Conservation (phyloP, 2,888 invertebrate genomes). For the Carterocephalus palaemon region DNA sequence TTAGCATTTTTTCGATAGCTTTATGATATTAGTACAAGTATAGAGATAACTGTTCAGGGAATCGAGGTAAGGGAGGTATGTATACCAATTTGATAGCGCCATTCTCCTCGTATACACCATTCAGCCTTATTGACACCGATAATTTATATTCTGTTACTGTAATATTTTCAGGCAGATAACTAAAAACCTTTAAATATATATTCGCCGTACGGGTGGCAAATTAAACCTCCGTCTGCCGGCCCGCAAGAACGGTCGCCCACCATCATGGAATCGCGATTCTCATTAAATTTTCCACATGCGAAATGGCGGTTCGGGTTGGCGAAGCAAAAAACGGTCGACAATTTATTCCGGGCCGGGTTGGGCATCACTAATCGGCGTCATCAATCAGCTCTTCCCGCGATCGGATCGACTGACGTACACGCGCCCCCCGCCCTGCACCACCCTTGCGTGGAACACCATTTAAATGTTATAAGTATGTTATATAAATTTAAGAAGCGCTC, state of each 20-base stretch:
- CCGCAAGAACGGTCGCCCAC: conserved; percentile 9
- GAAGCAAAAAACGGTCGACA: conserved; percentile 71
- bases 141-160: no score
- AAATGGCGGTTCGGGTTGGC: conserved; percentile 54
- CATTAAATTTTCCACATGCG: conserved; percentile 43
- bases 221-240: conserved; percentile 5
- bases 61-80: no score
- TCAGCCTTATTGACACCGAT: no score
- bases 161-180: no score
- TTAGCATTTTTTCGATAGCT: no score
- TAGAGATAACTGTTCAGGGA: no score
- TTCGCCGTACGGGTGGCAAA: no score
- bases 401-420: conserved; percentile 72
- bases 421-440: conserved; percentile 37
- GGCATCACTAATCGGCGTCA: conserved; percentile 78
- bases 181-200: no score
- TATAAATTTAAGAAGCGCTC: no score
- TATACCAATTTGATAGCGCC: no score
- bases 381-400: conserved; percentile 72
- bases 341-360: conserved; percentile 73
- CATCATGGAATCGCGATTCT: conserved; percentile 27
- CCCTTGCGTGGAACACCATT: conserved; percentile 26
- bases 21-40: no score
- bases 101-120: no score
- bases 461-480: background rate